Conservation (phyloP, 2,888 invertebrate species). For the Drosophila pseudotakahashii region DNA sequence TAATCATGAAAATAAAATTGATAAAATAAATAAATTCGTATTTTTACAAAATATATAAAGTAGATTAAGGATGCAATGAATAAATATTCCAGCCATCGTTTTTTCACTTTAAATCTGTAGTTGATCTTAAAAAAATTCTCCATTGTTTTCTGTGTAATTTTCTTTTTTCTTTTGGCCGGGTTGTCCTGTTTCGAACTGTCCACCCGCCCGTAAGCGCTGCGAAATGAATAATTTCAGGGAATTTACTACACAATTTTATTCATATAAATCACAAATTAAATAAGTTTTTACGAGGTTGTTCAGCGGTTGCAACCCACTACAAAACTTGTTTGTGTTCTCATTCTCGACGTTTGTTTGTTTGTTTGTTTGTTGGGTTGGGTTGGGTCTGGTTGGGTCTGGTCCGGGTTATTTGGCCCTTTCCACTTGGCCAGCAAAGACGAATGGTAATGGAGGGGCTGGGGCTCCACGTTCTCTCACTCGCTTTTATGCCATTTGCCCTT, state of each 20-base stretch:
- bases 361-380: conserved; percentile 1
- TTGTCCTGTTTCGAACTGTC: conserved; percentile 25
- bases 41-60: too few relatives aligned
- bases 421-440: conserved; percentile 20
- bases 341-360: conserved; percentile 33
- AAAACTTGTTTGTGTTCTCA: conserved; percentile 72
- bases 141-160: conserved; percentile 2
- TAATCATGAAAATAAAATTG: too few relatives aligned
- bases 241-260: conserved; percentile 79
- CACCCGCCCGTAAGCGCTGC: conserved; percentile 54
- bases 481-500: conserved; percentile 44
- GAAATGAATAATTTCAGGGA: conserved; percentile 79
- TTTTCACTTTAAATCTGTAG: background rate
- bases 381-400: background rate
- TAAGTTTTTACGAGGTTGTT: conserved; percentile 78
- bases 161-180: background rate
- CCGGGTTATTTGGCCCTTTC: conserved; percentile 2
- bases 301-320: conserved; percentile 75
- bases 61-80: too few relatives aligned
- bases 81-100: too few relatives aligned
- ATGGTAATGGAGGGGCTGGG: conserved; percentile 20
- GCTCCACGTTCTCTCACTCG: background rate
- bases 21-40: too few relatives aligned
- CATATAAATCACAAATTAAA: conserved; percentile 78
- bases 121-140: background rate